Base-by-base conservation (phyloP, 2,797 vertebrate genomes). In the Hyperoplus immaculatus region DNA sequence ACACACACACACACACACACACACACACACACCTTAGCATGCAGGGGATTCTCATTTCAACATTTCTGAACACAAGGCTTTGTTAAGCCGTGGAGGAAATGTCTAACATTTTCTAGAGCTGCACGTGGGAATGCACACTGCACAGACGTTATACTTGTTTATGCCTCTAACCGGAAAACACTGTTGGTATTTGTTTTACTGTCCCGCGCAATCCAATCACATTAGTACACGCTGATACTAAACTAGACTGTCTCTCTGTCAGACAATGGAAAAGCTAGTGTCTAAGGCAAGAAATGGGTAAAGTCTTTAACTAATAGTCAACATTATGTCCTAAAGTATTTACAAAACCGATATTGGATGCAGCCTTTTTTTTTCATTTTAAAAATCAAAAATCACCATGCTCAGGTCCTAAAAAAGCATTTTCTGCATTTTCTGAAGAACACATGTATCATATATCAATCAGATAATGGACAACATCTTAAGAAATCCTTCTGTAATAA, bases 21-120 rank as follows among this genome's bases (percentile, higher is more conserved):
- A n/a, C n/a, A n/a, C n/a, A n/a, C n/a, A n/a, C n/a, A n/a, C n/a
- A n/a, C 15, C 69, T 61, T 14, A 0, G 13, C 49, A 6, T n/a
- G 4, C 39, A 66, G 16, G 16, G 47, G 4, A 39, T 51, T 55
- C 62, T 70, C 56, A 46, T 80, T 77, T 81, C 66, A 21, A 75
- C 66, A 72, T 72, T 67, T 72, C 2, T 45, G 10, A 79, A 73
- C 59, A 18, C 21, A 18, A 13, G 8, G 2, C 47, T 75, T 59
- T 51, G 63, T 69, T 1, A 45, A 77, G n/a, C 10, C 45, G 21
- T 10, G 29, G 29, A 58, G 66, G 70, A 59, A 72, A 66, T 59
- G 46, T 81, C 43, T 15, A 6, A 68, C 13, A 42, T 51, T 67
- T 59, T 50, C 65, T 69, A 55, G 50, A 38, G 61, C 29, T 29